Percentiles rank a stretch among this genome's conserved stretches.
These are phyloP conservation scores for Eulithis prunata DNA, from an alignment of 2,888 invertebrate genomes.

Conservation along the genomic window DNA sequence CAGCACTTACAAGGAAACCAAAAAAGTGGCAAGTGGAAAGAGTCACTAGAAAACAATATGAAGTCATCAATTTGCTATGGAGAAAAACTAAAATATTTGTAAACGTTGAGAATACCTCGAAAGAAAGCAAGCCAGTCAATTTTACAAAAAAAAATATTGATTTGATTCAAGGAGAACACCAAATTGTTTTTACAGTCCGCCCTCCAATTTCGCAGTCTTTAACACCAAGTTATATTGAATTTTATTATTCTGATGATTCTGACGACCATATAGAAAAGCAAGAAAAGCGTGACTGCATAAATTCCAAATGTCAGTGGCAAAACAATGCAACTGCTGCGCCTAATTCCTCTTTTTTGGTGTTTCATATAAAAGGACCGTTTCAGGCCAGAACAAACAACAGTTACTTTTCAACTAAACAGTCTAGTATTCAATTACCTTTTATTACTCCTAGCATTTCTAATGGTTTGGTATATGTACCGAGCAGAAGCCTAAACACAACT, in stretches of 20 bases:
- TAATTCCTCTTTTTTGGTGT: conserved; percentile 35
- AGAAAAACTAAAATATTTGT: conserved; percentile 62
- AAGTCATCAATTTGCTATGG: conserved; percentile 68
- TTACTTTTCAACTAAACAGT: not conserved
- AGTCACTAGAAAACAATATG: conserved; percentile 64
- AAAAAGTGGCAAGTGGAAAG: conserved; percentile 60
- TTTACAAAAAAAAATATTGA: conserved; percentile 28
- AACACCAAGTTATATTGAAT: conserved; percentile 71
- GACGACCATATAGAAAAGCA: conserved; percentile 45
- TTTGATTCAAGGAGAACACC: conserved; percentile 23
- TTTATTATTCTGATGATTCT: conserved; percentile 69
- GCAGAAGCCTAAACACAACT: not conserved
- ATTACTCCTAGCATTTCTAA: not conserved
- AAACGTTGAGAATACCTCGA: conserved; percentile 44
- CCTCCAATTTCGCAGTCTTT: conserved; percentile 37
- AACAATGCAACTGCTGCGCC: conserved; percentile 28
- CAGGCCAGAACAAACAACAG: not conserved
- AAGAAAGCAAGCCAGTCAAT: conserved; percentile 11
- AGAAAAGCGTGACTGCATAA: conserved; percentile 37
- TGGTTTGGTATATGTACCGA: not conserved
- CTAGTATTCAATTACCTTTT: not conserved
- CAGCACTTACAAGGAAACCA: conserved; percentile 1
- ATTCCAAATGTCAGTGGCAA: conserved; percentile 33
- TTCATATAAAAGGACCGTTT: conserved; percentile 35
- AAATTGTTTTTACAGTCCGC: conserved; percentile 29